Conservation (phyloP, 2,888 invertebrate genomes). For the Meloe dianella region DNA sequence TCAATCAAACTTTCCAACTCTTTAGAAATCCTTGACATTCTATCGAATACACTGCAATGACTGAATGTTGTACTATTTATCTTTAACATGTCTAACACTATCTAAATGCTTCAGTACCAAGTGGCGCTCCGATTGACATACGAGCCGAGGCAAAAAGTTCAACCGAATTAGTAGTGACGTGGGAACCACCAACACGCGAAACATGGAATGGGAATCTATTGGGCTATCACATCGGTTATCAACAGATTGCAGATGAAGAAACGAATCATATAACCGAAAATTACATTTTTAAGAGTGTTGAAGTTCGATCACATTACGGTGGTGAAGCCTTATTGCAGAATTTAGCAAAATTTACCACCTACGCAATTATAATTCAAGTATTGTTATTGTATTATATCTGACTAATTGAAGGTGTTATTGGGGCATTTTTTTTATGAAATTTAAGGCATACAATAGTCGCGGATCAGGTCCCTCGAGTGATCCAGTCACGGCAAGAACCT, state of each 20-base stretch:
- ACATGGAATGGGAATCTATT: constrained; percentile 87
- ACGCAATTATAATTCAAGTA: constrained; percentile 82
- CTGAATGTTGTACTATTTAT: no score
- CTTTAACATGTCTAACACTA: no score
- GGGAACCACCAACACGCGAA: constrained; percentile 87
- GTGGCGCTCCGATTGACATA: constrained; percentile 81
- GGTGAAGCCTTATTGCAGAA: constrained; percentile 73
- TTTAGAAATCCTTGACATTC: no score
- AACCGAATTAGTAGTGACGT: constrained; percentile 81
- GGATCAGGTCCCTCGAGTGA: constrained; percentile 86
- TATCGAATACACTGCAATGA: no score
- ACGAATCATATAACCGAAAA: constrained; percentile 49
- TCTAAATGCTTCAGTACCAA: constrained; percentile 66
- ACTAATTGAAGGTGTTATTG: background rate
- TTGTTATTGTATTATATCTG: background rate
- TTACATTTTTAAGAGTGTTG: constrained; percentile 79
- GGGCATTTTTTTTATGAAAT: constrained; percentile 45
- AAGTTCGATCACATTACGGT: constrained; percentile 74
- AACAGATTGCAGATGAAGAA: constrained; percentile 64
- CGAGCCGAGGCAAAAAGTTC: constrained; percentile 85
- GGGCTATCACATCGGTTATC: constrained; percentile 87
- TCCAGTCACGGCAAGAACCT: constrained; percentile 77
- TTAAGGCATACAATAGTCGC: constrained; percentile 84
- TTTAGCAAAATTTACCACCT: constrained; percentile 78
- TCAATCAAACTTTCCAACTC: no score